phyloP scores from a whole-genome alignment of 2,888 invertebrate genomes.

The Aleiodes alternator region DNA sequence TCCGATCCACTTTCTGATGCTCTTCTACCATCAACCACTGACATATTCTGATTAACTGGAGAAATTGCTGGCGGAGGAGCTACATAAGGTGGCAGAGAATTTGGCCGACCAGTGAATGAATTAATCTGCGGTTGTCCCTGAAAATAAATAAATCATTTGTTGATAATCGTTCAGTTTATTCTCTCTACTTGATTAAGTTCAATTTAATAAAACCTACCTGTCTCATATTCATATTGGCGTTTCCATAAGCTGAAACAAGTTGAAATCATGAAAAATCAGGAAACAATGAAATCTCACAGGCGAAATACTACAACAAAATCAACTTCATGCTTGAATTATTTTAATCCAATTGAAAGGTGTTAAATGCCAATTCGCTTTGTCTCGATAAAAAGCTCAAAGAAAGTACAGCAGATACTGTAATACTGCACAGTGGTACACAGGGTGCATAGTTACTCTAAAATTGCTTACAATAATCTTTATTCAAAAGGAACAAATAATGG shows the following conservation, averaged over 20 bases:
- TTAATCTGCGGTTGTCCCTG: conserved; percentile 63
- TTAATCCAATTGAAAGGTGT: conserved; percentile 4
- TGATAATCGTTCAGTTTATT: background rate
- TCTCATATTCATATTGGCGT: conserved; percentile 69
- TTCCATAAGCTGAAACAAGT: conserved; percentile 74
- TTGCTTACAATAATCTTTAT: too few relatives aligned
- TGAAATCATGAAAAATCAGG: conserved; percentile 40
- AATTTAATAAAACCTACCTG: conserved; percentile 62
- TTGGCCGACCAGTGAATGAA: conserved; percentile 69
- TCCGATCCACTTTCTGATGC: conserved; percentile 74
- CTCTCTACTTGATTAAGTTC: too few relatives aligned
- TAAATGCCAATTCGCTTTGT: conserved; percentile 26
- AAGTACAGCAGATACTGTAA: background rate
- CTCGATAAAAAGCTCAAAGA: background rate
- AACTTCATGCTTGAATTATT: too few relatives aligned
- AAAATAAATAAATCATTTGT: conserved; percentile 19
- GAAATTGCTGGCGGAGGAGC: conserved; percentile 73
- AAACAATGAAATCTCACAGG: background rate
- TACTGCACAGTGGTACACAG: background rate
- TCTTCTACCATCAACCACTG: conserved; percentile 68
- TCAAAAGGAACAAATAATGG: too few relatives aligned
- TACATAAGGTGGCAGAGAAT: conserved; percentile 75
- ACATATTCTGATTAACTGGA: conserved; percentile 63
- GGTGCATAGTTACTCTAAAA: too few relatives aligned
- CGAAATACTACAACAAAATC: conserved; percentile 6